Percentiles rank a stretch among this genome's conserved stretches.
These are phyloP conservation scores for Caretta caretta DNA, from an alignment of 2,113 vertebrate genomes.

Conservation along the genomic window DNA sequence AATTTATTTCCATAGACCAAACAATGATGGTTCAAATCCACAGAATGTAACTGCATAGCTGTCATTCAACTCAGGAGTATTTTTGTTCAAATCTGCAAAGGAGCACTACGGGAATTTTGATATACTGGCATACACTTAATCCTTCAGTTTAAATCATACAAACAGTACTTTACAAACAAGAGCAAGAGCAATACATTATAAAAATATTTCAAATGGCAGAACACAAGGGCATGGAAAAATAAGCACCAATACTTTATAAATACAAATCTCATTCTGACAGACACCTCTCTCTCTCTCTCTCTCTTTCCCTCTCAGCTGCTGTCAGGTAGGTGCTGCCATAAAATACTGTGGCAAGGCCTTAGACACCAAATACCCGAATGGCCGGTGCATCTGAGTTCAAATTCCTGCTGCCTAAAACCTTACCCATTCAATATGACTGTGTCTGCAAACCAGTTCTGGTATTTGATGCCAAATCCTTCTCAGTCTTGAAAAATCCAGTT, in stretches of 20 bases:
- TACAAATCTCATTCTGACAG: neutral
- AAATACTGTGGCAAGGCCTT: neutral
- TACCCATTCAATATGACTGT: neutral
- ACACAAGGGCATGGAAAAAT: neutral
- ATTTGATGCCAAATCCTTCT: neutral
- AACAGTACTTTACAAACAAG: neutral
- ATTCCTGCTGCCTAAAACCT: neutral
- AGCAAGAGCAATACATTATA: fast-evolving
- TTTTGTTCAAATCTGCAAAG: neutral
- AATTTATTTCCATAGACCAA: neutral
- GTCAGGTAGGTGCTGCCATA: neutral
- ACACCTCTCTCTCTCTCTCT: no score
- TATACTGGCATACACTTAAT: neutral
- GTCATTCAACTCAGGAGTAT: fast-evolving
- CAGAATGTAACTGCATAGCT: fast-evolving
- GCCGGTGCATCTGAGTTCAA: fast-evolving
- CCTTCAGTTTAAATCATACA: neutral
- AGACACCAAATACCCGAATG: neutral
- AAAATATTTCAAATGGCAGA: neutral
- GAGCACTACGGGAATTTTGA: neutral
- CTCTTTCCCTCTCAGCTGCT: neutral
- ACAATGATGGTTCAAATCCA: neutral
- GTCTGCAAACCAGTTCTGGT: neutral
- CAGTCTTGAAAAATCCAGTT: neutral
- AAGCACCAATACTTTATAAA: neutral